These are phyloP conservation scores for Delphinapterus leucas DNA, from an alignment of 2,113 vertebrate genomes.

Conservation along the genomic window DNA sequence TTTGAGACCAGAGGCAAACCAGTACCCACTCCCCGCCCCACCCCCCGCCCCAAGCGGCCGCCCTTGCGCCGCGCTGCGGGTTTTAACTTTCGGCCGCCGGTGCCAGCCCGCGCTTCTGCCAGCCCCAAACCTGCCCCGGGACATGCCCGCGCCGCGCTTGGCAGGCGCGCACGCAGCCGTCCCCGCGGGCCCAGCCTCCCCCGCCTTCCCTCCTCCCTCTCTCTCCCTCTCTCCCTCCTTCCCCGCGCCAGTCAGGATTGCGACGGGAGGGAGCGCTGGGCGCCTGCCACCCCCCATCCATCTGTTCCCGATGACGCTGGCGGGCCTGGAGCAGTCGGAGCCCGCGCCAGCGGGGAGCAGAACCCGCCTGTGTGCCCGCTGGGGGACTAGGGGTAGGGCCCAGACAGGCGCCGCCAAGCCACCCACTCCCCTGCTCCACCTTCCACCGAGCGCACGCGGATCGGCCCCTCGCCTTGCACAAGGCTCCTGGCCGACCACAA, in stretches of 20 bases:
- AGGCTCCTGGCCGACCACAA: constrained; percentile 60
- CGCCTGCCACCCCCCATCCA: constrained; percentile 82
- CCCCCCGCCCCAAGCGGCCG: background rate
- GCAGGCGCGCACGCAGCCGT: constrained; percentile 45
- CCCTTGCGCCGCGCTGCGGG: constrained; percentile 24
- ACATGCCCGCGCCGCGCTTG: constrained; percentile 66
- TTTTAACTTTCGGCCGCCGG: constrained; percentile 59
- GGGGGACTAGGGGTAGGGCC: background rate
- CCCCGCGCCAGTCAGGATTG: constrained; percentile 57
- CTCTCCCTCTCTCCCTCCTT: background rate
- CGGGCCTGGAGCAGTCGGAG: constrained; percentile 75
- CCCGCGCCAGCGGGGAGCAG: constrained; percentile 76
- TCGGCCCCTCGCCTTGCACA: constrained; percentile 53
- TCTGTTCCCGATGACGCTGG: constrained; percentile 83
- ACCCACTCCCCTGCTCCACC: background rate
- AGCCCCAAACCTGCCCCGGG: constrained; percentile 66
- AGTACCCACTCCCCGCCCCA: background rate
- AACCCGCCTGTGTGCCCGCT: constrained; percentile 76
- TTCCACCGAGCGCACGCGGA: background rate
- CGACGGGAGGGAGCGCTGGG: constrained; percentile 76
- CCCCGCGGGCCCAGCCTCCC: constrained; percentile 40
- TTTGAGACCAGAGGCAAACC: background rate
- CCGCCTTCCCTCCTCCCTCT: background rate
- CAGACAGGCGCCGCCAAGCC: background rate
- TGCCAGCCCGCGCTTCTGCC: constrained; percentile 62